phyloP scores from a whole-genome alignment of 2,888 invertebrate genomes.

The Sphaerophoria rueppellii region DNA sequence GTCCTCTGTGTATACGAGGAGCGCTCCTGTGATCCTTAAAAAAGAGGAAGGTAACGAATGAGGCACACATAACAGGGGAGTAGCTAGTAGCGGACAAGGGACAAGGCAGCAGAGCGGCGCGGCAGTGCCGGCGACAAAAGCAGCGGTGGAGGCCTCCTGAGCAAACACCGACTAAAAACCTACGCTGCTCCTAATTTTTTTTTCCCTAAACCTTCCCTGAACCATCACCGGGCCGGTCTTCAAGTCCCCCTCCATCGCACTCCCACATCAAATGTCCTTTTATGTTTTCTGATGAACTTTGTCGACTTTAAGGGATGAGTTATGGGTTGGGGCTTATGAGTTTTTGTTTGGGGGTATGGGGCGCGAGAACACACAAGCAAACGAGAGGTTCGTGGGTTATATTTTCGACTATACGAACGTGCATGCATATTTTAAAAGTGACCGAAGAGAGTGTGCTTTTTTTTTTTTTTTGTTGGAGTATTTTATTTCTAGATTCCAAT shows the following conservation, averaged over 20 bases:
- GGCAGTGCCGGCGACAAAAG: too few species aligned
- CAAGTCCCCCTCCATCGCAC: neutral
- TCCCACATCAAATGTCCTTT: conserved; percentile 57
- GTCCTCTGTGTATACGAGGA: conserved; percentile 32
- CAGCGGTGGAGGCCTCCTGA: conserved; percentile 55
- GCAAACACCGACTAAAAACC: conserved; percentile 73
- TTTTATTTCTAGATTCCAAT: conserved; percentile 62
- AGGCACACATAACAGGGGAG: conserved; percentile 42
- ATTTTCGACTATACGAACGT: conserved; percentile 61
- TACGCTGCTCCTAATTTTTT: conserved; percentile 71
- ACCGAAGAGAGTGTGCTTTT: conserved; percentile 56
- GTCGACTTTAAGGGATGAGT: conserved; percentile 53
- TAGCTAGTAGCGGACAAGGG: conserved; percentile 43
- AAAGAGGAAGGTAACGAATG: conserved; percentile 70
- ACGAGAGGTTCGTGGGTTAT: conserved; percentile 18
- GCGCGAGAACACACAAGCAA: neutral
- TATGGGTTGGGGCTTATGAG: conserved; percentile 13
- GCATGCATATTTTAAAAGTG: conserved; percentile 72
- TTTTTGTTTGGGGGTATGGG: neutral
- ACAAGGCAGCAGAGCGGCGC: conserved; percentile 38
- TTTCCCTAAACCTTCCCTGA: neutral
- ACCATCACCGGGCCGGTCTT: too few species aligned
- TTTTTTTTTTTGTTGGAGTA: conserved; percentile 20
- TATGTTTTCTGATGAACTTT: conserved; percentile 71
- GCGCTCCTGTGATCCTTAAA: conserved; percentile 66